Evolutionary conservation across 2,113 vertebrate species (phyloP).

Genomic region (Ceyx melanurus): DNA sequence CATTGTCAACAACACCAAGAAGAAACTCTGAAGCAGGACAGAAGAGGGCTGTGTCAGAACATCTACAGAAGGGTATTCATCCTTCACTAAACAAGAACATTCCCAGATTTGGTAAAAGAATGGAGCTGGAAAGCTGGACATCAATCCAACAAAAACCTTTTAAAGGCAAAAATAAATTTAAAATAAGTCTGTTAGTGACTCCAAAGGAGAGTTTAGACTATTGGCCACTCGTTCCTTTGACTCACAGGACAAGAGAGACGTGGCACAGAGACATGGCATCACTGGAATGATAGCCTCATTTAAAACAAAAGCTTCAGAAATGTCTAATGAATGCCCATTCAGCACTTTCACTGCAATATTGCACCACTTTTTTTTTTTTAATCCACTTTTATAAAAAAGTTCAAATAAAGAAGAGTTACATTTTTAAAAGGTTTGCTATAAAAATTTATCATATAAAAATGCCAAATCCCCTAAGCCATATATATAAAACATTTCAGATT

Average conservation of each 20-base stretch:
- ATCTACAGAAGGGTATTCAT: not conserved
- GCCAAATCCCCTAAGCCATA: constrained; percentile 65
- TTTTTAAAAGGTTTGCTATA: constrained; percentile 67
- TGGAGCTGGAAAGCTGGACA: not conserved
- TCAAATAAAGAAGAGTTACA: constrained; percentile 60
- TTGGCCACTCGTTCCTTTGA: not conserved
- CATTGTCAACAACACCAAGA: not conserved
- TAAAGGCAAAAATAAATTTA: not conserved
- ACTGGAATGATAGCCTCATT: not conserved
- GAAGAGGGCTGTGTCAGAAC: not conserved
- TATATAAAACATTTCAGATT: constrained; percentile 76
- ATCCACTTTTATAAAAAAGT: constrained; percentile 61
- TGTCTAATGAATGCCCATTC: constrained; percentile 16
- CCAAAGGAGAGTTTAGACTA: not conserved
- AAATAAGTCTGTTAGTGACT: not conserved
- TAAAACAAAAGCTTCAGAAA: not conserved
- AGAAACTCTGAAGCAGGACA: not conserved
- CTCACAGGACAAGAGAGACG: not conserved
- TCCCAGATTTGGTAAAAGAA: not conserved
- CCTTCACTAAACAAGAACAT: not conserved
- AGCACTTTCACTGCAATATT: constrained; percentile 67
- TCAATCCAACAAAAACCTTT: not conserved
- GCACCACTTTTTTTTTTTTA: constrained; percentile 15
- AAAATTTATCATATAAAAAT: constrained; percentile 77
- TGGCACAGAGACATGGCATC: not conserved